phyloP scores from a whole-genome alignment of 2,797 vertebrate genomes.

The Melanotaenia boesemani region DNA sequence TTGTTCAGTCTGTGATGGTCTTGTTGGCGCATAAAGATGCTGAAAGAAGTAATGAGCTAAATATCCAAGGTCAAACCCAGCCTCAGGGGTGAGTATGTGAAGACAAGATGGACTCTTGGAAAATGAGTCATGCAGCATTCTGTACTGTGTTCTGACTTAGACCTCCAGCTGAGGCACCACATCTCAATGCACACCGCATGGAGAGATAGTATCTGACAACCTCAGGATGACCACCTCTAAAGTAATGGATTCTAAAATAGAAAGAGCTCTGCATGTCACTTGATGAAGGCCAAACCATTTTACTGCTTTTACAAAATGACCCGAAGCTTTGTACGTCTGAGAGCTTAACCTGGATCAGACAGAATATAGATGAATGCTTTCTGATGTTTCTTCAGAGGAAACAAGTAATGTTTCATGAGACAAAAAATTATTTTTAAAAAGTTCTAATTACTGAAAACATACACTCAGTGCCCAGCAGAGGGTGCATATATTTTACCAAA shows the following conservation, averaged over 20 bases:
- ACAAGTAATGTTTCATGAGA: no score
- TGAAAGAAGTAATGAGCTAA: slow-evolving; percentile 44
- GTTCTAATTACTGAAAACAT: no score
- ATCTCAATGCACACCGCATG: slow-evolving; percentile 37
- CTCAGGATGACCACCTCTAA: slow-evolving; percentile 25
- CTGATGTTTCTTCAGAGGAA: neutral
- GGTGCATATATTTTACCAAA: no score
- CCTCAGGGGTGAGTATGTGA: slow-evolving; percentile 13
- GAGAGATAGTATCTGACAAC: slow-evolving; percentile 45
- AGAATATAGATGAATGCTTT: neutral
- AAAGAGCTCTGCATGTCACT: neutral
- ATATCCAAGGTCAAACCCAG: slow-evolving; percentile 40
- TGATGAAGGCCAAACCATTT: neutral
- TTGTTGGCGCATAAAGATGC: slow-evolving; percentile 39
- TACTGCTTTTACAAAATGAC: slow-evolving; percentile 7
- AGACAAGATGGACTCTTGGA: slow-evolving; percentile 27
- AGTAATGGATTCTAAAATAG: slow-evolving; percentile 24
- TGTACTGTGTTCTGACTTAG: slow-evolving; percentile 22
- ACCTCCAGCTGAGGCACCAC: slow-evolving; percentile 29
- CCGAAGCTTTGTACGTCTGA: neutral
- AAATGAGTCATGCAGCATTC: slow-evolving; percentile 40
- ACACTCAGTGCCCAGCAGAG: no score
- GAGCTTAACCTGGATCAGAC: neutral
- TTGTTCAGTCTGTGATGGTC: slow-evolving; percentile 53
- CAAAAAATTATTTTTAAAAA: no score